These are phyloP conservation scores for Aricia artaxerxes DNA, from an alignment of 2,888 invertebrate genomes.

Conservation along the genomic window DNA sequence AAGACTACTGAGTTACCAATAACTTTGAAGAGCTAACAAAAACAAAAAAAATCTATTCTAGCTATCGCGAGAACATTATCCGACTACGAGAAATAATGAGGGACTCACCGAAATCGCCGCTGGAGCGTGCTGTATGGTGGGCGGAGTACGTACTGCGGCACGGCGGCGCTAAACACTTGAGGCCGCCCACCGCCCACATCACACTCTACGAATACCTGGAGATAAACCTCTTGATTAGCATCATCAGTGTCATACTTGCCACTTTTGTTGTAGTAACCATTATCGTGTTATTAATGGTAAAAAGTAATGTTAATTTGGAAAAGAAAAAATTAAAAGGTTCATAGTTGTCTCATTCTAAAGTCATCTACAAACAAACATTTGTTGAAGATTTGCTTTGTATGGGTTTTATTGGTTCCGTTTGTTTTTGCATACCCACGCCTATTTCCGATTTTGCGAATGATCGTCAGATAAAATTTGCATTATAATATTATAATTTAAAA, in stretches of 20 bases:
- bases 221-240: constrained; percentile 44
- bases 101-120: constrained; percentile 42
- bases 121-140: constrained; percentile 71
- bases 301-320: neutral
- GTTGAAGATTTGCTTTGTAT: neutral
- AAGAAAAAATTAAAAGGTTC: constrained; percentile 4
- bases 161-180: constrained; percentile 57
- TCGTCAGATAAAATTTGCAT: neutral
- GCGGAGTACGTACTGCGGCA: constrained; percentile 71
- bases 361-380: neutral
- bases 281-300: neutral
- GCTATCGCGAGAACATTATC: constrained; percentile 43
- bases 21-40: too few relatives aligned
- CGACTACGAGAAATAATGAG: constrained; percentile 41
- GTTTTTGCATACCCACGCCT: neutral
- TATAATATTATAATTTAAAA: too few relatives aligned
- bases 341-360: neutral
- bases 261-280: neutral
- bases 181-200: constrained; percentile 54
- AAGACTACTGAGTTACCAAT: neutral
- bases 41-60: constrained; percentile 24
- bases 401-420: neutral
- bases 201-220: constrained; percentile 50
- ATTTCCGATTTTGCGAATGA: neutral
- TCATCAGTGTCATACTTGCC: constrained; percentile 1